Percentiles rank a stretch among this genome's conserved stretches.
phyloP scores from a whole-genome alignment of 2,113 vertebrate species.

The Corapipo altera region DNA sequence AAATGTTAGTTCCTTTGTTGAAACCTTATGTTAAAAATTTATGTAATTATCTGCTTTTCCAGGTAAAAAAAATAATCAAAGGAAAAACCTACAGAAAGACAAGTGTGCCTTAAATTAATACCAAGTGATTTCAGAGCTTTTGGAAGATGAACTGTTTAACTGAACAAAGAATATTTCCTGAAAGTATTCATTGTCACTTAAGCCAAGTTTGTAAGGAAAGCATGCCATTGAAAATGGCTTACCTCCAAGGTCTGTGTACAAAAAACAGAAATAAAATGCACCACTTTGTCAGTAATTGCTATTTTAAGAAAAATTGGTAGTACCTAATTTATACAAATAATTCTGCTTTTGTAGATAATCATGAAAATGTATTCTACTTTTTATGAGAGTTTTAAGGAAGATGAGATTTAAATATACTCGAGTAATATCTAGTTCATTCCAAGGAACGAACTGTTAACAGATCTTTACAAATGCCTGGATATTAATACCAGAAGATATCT shows the following conservation, averaged over 20 bases:
- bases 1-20: neutral
- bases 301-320: neutral
- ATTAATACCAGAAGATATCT: neutral
- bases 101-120: neutral
- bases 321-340: neutral
- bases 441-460: neutral
- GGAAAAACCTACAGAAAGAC: neutral
- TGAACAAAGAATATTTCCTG: conserved; percentile 3
- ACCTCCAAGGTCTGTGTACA: neutral
- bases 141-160: neutral
- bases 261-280: neutral
- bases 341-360: neutral
- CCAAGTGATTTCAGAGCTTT: neutral
- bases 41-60: neutral
- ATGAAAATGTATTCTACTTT: neutral
- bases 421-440: no score
- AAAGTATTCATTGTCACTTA: neutral
- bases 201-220: neutral
- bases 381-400: neutral
- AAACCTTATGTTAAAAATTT: neutral
- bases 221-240: neutral
- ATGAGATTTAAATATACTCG: neutral
- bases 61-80: neutral
- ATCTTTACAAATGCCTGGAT: neutral
- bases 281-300: neutral